phyloP scores from a whole-genome alignment of 2,888 invertebrate genomes.

The Antheraea yamamai region DNA sequence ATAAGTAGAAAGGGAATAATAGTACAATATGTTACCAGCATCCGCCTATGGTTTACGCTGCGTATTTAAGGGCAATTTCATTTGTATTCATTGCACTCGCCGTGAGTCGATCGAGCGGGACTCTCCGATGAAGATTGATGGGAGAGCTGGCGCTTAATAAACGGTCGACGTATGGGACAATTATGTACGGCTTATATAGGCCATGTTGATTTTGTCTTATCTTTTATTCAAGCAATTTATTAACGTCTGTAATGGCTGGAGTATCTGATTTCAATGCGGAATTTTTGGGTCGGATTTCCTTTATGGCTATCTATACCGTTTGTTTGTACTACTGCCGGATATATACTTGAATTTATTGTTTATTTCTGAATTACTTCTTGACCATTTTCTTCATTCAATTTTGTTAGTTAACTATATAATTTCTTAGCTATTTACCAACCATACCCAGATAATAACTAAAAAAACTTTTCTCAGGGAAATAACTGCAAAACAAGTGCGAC shows the following conservation, averaged over 20 bases:
- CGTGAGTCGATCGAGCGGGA: constrained; percentile 53
- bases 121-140: constrained; percentile 59
- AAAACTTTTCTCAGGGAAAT: not conserved
- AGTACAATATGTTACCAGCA: not conserved
- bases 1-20: not conserved
- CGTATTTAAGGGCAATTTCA: constrained; percentile 44
- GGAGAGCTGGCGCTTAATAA: constrained; percentile 44
- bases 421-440: not conserved
- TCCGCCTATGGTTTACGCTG: constrained; percentile 31
- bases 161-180: constrained; percentile 42
- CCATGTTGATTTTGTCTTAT: not conserved
- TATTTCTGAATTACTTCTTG: not conserved
- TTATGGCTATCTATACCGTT: not conserved
- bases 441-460: not conserved
- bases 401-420: not conserved
- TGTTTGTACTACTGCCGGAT: not conserved
- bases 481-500: not conserved
- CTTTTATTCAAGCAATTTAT: constrained; percentile 1
- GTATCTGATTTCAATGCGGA: constrained; percentile 2
- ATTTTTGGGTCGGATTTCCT: not conserved
- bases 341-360: not conserved
- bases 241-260: not conserved
- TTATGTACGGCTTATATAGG: constrained; percentile 29
- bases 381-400: not conserved
- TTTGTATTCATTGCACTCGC: constrained; percentile 58